A percentile compares a stretch with the other conserved stretches of the same genome.
Conservation (phyloP, 1,140 invertebrate species). For the Orussus abietinus region DNA sequence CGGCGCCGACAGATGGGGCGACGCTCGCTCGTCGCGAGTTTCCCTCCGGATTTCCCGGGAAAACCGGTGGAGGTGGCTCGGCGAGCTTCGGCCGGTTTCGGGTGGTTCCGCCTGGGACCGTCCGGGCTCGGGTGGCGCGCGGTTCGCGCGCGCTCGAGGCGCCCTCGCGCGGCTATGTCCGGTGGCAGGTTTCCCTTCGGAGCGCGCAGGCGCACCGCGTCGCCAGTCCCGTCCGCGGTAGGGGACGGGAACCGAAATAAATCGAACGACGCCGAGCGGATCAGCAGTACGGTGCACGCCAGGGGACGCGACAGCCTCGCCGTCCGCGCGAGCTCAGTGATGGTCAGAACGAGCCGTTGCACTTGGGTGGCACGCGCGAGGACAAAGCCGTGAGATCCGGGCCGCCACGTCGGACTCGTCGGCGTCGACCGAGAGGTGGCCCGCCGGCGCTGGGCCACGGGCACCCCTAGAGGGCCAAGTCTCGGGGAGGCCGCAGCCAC, state of each 20-base stretch:
- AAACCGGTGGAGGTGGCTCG: too few relatives aligned
- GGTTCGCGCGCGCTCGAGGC: too few relatives aligned
- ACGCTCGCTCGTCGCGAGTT: too few relatives aligned
- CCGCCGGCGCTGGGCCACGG: too few relatives aligned
- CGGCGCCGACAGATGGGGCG: too few relatives aligned
- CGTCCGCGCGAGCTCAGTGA: slow-evolving; percentile 31
- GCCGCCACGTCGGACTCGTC: too few relatives aligned
- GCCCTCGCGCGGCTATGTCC: slow-evolving; percentile 34
- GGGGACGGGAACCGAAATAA: slow-evolving; percentile 46
- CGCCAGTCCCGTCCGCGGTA: slow-evolving; percentile 35
- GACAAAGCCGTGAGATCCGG: slow-evolving; percentile 43
- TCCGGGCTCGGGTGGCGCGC: too few relatives aligned
- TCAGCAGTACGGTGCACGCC: slow-evolving; percentile 44
- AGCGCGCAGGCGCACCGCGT: slow-evolving; percentile 34
- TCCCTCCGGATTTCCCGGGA: too few relatives aligned
- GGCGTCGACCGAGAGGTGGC: too few relatives aligned
- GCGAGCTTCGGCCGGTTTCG: too few relatives aligned
- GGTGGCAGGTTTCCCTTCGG: slow-evolving; percentile 28
- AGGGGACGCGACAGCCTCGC: slow-evolving; percentile 29
- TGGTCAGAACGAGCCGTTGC: slow-evolving; percentile 44
- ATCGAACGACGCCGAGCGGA: slow-evolving; percentile 46
- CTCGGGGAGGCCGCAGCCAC: slow-evolving; percentile 34
- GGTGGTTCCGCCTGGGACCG: too few relatives aligned
- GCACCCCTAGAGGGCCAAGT: too few relatives aligned
- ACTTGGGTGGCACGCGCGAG: slow-evolving; percentile 39